Conservation (phyloP, 2,888 invertebrate genomes). For the Chironomus riparius region DNA sequence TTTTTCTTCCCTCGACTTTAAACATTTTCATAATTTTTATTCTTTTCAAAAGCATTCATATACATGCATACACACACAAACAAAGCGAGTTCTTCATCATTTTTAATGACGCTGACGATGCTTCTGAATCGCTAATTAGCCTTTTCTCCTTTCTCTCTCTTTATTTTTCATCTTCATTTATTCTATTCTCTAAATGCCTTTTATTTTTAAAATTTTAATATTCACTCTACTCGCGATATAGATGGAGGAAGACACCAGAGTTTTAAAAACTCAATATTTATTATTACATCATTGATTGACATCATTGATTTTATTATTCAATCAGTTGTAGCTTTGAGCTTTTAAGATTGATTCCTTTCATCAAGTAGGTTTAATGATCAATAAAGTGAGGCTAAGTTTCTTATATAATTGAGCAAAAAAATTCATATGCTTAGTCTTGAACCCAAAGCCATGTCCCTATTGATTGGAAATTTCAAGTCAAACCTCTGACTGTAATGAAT, state of each 20-base stretch:
- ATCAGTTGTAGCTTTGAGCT: too few species aligned
- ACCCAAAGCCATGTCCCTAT: too few species aligned
- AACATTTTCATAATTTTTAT: too few species aligned
- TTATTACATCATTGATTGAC: too few species aligned
- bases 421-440: too few species aligned
- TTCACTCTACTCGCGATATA: not conserved
- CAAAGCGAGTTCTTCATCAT: not conserved
- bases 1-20: not conserved
- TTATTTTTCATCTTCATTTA: not conserved
- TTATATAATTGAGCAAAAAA: too few species aligned
- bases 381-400: too few species aligned
- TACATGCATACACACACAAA: not conserved
- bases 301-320: too few species aligned
- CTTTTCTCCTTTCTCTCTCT: not conserved
- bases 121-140: slow-evolving; percentile 8
- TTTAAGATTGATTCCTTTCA: too few species aligned
- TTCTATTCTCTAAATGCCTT: not conserved
- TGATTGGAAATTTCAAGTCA: too few species aligned
- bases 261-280: not conserved
- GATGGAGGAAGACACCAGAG: not conserved
- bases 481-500: too few species aligned
- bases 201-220: not conserved
- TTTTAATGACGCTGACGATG: slow-evolving; percentile 10
- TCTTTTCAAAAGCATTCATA: not conserved
- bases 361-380: too few species aligned